A percentile compares a stretch with the other conserved stretches of the same genome.
Conservation (phyloP, 2,797 vertebrate genomes). For the Coregonus suidteri region DNA sequence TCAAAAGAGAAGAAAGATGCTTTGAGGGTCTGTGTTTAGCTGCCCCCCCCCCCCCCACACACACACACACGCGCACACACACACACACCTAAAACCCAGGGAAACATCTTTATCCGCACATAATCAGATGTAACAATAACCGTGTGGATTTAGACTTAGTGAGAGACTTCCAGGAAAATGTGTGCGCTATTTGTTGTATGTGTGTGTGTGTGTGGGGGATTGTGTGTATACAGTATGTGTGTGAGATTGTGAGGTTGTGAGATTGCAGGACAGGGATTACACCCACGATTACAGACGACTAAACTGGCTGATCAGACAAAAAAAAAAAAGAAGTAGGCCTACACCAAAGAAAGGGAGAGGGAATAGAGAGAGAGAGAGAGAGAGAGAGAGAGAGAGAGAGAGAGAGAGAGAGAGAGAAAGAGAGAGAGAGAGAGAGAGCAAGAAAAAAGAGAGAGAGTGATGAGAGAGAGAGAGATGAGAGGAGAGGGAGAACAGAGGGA, state of each 20-base stretch:
- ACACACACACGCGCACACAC: conserved; percentile 20
- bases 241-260: conserved; percentile 59
- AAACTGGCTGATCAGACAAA: conserved; percentile 59
- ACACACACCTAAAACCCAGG: conserved; percentile 29
- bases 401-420: background rate
- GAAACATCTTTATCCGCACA: conserved; percentile 39
- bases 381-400: background rate
- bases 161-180: conserved; percentile 57
- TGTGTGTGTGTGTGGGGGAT: conserved; percentile 39
- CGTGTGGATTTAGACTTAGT: conserved; percentile 53
- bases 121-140: conserved; percentile 52
- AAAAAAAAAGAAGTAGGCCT: conserved; percentile 15
- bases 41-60: conserved; percentile 60
- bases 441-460: background rate
- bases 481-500: background rate
- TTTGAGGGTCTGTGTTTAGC: conserved; percentile 74
- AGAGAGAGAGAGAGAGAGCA: background rate
- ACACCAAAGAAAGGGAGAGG: background rate
- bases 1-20: conserved; percentile 82
- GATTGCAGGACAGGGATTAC: conserved; percentile 54
- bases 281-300: conserved; percentile 64
- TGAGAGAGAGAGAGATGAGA: background rate
- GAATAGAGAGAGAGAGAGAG: background rate
- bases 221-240: conserved; percentile 49
- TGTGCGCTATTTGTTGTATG: background rate